Conservation (phyloP, 92 coral and sea anemone genomes). For the Ricordea florida region DNA sequence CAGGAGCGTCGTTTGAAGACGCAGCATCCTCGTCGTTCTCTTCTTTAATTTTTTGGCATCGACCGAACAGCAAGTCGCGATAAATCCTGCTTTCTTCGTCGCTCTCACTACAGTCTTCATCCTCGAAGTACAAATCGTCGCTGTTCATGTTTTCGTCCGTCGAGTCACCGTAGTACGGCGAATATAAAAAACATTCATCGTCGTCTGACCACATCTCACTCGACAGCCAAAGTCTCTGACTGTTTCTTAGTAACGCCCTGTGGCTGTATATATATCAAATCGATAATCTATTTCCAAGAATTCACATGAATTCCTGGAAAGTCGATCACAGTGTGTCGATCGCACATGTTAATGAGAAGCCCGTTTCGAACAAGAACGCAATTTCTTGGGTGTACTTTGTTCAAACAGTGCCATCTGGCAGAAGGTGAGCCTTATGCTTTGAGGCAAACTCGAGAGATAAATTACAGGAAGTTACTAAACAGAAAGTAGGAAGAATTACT, state of each 20-base stretch:
- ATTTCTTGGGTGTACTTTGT: no score
- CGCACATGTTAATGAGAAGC: no score
- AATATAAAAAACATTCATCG: conserved; percentile 7
- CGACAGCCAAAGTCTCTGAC: background rate
- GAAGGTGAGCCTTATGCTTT: no score
- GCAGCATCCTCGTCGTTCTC: background rate
- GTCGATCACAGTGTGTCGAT: no score
- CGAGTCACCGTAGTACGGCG: conserved; percentile 20
- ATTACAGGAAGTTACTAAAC: no score
- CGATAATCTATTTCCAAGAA: no score
- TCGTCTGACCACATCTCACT: conserved; percentile 35
- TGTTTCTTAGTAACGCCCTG: background rate
- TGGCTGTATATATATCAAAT: no score
- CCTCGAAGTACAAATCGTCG: background rate
- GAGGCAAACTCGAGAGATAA: no score
- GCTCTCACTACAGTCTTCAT: conserved; percentile 1
- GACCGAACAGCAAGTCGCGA: background rate
- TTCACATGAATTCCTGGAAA: no score
- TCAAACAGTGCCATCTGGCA: no score
- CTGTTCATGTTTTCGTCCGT: conserved; percentile 9
- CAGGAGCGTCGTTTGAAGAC: background rate
- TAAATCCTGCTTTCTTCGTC: conserved; percentile 5
- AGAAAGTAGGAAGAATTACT: no score
- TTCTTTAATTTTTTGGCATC: background rate
- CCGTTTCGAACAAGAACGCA: no score